A percentile compares a stretch with the other conserved stretches of the same genome.
phyloP scores from a whole-genome alignment of 2,113 vertebrate genomes.

The Marmota flaviventris region DNA sequence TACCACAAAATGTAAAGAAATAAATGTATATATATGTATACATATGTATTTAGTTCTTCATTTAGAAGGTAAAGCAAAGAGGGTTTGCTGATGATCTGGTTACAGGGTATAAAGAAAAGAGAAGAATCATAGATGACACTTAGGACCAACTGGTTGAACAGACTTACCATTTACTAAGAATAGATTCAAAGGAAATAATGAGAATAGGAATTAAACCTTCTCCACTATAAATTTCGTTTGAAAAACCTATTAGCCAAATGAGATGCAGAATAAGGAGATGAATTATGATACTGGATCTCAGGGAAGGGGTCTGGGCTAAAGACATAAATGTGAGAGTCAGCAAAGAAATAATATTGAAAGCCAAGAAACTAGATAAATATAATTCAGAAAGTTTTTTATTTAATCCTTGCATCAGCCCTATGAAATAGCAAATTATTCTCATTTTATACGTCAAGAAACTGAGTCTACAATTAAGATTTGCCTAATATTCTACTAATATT shows the following conservation, averaged over 20 bases:
- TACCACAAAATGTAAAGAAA: not conserved
- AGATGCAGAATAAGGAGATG: conserved; percentile 1
- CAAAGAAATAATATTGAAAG: conserved; percentile 6
- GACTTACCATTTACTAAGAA: not conserved
- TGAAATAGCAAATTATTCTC: not conserved
- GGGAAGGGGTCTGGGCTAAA: not conserved
- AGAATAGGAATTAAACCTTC: not conserved
- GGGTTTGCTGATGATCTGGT: not conserved
- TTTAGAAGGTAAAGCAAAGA: not conserved
- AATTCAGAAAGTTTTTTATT: not conserved
- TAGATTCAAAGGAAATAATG: not conserved
- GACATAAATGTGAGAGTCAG: not conserved
- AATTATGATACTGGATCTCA: not conserved
- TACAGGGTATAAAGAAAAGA: conserved; percentile 38
- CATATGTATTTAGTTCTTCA: not conserved
- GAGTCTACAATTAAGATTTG: not conserved
- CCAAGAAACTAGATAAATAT: not conserved
- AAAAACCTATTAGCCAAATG: conserved; percentile 33
- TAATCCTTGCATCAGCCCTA: conserved; percentile 5
- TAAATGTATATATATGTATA: not conserved
- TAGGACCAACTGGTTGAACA: conserved; percentile 2
- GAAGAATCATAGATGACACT: not conserved
- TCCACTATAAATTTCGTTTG: conserved; percentile 25
- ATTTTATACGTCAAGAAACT: conserved; percentile 52
- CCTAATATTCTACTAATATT: not conserved